Evolutionary conservation across 2,888 invertebrate genomes (phyloP).

Genomic region (Harmothoe impar): DNA sequence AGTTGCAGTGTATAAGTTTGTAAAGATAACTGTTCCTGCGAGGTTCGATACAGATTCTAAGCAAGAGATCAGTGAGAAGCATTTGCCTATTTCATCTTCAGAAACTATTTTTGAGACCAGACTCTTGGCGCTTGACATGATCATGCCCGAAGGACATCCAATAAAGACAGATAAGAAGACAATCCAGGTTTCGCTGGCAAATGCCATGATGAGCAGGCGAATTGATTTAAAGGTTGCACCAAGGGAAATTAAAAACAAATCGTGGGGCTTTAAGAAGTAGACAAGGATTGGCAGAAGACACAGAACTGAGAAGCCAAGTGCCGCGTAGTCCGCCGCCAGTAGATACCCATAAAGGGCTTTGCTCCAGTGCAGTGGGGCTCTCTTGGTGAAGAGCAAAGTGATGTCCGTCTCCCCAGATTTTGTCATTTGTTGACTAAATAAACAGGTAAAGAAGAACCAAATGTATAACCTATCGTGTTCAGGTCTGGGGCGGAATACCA

Average conservation of each 20-base stretch:
- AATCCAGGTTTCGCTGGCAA: constrained; percentile 76
- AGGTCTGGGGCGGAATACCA: constrained; percentile 73
- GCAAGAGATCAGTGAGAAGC: constrained; percentile 80
- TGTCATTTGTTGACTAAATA: constrained; percentile 77
- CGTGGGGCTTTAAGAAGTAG: constrained; percentile 74
- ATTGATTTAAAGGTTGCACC: constrained; percentile 80
- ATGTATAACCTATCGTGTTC: constrained; percentile 73
- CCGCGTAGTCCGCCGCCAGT: constrained; percentile 81
- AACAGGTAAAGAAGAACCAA: constrained; percentile 75
- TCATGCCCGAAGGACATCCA: constrained; percentile 79
- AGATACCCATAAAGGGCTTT: constrained; percentile 81
- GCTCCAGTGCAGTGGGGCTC: constrained; percentile 80
- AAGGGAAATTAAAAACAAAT: constrained; percentile 78
- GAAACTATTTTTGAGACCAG: constrained; percentile 80
- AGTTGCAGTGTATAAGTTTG: constrained; percentile 79
- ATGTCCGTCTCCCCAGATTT: constrained; percentile 82
- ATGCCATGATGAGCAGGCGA: constrained; percentile 75
- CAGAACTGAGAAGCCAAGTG: constrained; percentile 80
- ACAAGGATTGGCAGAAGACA: constrained; percentile 80
- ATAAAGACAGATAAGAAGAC: constrained; percentile 79
- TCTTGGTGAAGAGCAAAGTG: constrained; percentile 80
- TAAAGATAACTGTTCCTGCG: constrained; percentile 79
- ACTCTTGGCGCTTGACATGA: constrained; percentile 79
- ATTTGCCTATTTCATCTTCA: constrained; percentile 81
- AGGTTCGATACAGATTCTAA: constrained; percentile 81